These are phyloP conservation scores for Phoenicopterus ruber DNA, from an alignment of 2,113 vertebrate genomes.

Conservation along the genomic window DNA sequence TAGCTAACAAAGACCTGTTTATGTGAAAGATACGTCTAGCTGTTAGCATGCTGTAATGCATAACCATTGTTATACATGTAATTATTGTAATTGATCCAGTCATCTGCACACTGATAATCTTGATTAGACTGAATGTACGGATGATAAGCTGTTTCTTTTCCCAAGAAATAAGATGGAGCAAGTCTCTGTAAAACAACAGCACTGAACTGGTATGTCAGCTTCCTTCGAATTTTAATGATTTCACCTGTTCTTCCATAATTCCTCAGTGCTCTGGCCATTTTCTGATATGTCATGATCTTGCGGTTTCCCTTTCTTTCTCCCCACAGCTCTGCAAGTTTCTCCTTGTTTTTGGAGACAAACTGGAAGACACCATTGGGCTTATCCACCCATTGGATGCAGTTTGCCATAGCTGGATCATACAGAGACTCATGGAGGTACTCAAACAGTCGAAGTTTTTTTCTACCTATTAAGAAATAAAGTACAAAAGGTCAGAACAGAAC, in stretches of 20 bases:
- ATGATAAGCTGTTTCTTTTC: conserved; percentile 68
- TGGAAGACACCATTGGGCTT: conserved; percentile 87
- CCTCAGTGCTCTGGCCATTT: conserved; percentile 94
- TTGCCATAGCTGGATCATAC: conserved; percentile 85
- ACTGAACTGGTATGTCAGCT: conserved; percentile 95
- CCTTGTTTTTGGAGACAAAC: conserved; percentile 97
- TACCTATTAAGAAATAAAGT: conserved; percentile 71
- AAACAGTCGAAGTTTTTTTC: conserved; percentile 91
- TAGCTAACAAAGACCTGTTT: neutral
- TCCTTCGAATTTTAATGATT: conserved; percentile 91
- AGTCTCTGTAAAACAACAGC: conserved; percentile 86
- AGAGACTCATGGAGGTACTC: conserved; percentile 92
- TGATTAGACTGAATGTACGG: conserved; percentile 69
- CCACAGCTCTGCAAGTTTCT: conserved; percentile 94
- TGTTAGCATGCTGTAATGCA: conserved; percentile 55
- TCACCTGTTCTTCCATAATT: conserved; percentile 96
- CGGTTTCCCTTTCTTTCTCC: conserved; percentile 95
- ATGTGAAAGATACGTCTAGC: neutral
- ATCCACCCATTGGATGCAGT: conserved; percentile 96
- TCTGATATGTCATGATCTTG: conserved; percentile 98
- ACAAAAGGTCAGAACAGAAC: neutral
- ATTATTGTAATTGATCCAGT: conserved; percentile 77
- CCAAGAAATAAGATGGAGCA: conserved; percentile 60
- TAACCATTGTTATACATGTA: conserved; percentile 75
- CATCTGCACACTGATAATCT: conserved; percentile 66